These are phyloP conservation scores for Epistrophe grossulariae DNA, from an alignment of 2,888 invertebrate species.

Conservation along the genomic window DNA sequence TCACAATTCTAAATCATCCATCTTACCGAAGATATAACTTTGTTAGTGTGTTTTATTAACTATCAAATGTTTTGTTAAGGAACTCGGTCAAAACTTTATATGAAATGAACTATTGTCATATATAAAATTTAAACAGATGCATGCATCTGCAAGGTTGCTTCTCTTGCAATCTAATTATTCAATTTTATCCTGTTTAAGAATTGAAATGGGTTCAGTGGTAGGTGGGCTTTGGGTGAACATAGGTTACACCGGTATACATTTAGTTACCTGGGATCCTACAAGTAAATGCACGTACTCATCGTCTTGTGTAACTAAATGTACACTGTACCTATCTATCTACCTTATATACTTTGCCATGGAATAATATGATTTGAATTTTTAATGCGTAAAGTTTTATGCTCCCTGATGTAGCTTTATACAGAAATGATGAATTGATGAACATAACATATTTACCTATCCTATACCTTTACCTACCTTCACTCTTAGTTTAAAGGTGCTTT, in stretches of 20 bases:
- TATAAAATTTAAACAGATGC: slow-evolving; percentile 15
- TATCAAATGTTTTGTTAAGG: neutral
- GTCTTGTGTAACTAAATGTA: slow-evolving; percentile 1
- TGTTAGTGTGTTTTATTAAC: neutral
- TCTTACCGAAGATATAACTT: neutral
- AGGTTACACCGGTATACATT: neutral
- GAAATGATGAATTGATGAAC: slow-evolving; percentile 4
- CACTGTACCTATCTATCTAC: neutral
- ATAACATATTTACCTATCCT: neutral
- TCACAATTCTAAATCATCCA: neutral
- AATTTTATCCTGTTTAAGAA: slow-evolving; percentile 33
- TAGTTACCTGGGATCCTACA: neutral
- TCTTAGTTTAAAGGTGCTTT: neutral
- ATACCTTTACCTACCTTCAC: neutral
- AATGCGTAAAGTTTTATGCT: slow-evolving; percentile 28
- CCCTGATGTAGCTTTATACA: neutral
- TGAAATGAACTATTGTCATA: slow-evolving; percentile 1
- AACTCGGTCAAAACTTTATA: slow-evolving; percentile 11
- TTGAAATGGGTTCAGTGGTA: neutral
- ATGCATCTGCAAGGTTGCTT: slow-evolving; percentile 56
- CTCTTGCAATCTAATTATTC: slow-evolving; percentile 56
- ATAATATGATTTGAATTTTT: slow-evolving; percentile 35
- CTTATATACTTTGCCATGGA: slow-evolving; percentile 1
- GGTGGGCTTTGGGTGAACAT: neutral
- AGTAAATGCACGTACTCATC: neutral